A percentile compares a stretch with the other conserved stretches of the same genome.
Conservation (phyloP, 2,797 vertebrate species). For the Triplophysa yarkandensis region DNA sequence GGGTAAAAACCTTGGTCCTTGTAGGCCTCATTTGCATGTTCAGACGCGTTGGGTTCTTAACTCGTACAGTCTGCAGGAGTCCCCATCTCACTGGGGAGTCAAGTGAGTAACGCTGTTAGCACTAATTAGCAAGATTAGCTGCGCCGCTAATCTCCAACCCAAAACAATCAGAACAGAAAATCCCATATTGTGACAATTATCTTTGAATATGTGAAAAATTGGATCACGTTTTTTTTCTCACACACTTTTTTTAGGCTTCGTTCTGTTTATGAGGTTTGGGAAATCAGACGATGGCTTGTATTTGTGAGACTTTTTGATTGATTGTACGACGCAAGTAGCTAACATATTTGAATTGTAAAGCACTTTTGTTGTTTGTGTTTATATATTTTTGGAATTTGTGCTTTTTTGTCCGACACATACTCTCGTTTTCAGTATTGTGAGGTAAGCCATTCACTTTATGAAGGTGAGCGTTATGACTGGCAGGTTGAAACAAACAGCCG, state of each 20-base stretch:
- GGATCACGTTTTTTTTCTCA: constrained; percentile 31
- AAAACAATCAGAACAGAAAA: constrained; percentile 53
- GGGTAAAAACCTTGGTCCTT: neutral
- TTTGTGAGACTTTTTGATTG: constrained; percentile 2
- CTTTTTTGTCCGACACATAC: neutral
- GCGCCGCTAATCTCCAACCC: constrained; percentile 55
- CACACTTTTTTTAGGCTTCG: neutral
- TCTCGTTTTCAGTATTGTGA: constrained; percentile 9
- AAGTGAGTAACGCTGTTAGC: constrained; percentile 51
- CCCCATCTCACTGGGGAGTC: constrained; percentile 46
- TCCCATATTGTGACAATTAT: constrained; percentile 46
- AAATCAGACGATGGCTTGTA: constrained; percentile 2
- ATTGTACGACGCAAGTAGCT: neutral
- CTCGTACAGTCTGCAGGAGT: constrained; percentile 28
- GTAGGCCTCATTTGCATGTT: constrained; percentile 37
- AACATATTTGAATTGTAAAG: no score
- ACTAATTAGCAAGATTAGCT: constrained; percentile 65
- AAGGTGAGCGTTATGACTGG: constrained; percentile 28
- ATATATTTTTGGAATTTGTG: neutral
- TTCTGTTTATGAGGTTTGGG: constrained; percentile 32
- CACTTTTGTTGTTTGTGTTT: neutral
- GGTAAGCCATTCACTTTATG: constrained; percentile 12
- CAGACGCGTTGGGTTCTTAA: constrained; percentile 34
- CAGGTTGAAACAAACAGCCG: constrained; percentile 29
- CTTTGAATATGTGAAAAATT: constrained; percentile 44